Conservation (phyloP, 2,888 invertebrate species). For the Fragum sueziense region DNA sequence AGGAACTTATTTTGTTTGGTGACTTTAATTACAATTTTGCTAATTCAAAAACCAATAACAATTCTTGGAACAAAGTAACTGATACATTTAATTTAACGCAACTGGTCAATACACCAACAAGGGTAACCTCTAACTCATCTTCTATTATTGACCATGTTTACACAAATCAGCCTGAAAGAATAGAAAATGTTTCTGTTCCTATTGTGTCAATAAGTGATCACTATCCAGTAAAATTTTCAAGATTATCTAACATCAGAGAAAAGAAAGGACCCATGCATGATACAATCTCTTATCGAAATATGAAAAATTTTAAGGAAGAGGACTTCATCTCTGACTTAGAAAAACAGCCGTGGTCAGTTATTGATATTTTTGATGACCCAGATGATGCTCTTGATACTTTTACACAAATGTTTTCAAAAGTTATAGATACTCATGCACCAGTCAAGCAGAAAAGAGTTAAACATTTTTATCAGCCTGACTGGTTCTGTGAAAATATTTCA, state of each 20-base stretch:
- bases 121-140: not conserved
- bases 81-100: not conserved
- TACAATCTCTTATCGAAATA: not conserved
- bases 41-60: not conserved
- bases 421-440: not conserved
- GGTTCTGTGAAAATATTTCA: not conserved
- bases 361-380: slow-evolving; percentile 11
- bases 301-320: not conserved
- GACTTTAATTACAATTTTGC: not conserved
- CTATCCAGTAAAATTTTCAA: not conserved
- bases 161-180: not conserved
- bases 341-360: slow-evolving; percentile 9
- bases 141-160: slow-evolving; percentile 16
- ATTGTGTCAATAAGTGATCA: slow-evolving; percentile 6
- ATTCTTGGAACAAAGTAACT: not conserved
- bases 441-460: not conserved
- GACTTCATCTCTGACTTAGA: not conserved
- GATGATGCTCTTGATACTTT: not conserved
- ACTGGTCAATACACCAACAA: not conserved
- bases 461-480: not conserved
- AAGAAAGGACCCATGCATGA: not conserved
- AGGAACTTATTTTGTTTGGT: not conserved
- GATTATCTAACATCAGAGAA: not conserved
- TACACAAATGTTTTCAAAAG: not conserved
- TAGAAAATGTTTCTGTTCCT: not conserved